Conservation (phyloP, 2,888 invertebrate species). For the Drosophila tanythrix region DNA sequence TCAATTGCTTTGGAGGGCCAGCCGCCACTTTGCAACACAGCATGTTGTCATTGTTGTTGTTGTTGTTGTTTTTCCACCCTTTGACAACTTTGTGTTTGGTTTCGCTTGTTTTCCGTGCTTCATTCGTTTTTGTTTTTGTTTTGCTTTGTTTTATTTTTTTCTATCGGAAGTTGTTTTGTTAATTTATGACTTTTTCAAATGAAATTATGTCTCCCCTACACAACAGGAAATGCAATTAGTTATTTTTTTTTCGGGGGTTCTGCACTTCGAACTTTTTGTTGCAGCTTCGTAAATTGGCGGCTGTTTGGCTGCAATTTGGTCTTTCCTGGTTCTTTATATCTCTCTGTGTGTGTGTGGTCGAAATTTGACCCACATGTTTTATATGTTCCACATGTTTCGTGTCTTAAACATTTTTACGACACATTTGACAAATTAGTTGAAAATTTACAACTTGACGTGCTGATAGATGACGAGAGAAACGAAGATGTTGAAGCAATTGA, state of each 20-base stretch:
- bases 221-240: slow-evolving; percentile 79
- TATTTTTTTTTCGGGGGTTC: slow-evolving; percentile 51
- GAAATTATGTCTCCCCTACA: slow-evolving; percentile 55
- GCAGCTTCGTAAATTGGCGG: slow-evolving; percentile 51
- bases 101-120: slow-evolving; percentile 52
- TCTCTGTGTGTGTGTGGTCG: slow-evolving; percentile 39
- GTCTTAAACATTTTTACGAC: slow-evolving; percentile 58
- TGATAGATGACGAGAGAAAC: slow-evolving; percentile 31
- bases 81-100: slow-evolving; percentile 58
- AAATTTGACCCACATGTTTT: slow-evolving; percentile 55
- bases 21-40: slow-evolving; percentile 37
- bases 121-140: slow-evolving; percentile 49
- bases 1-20: slow-evolving; percentile 36
- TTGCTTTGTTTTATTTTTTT: slow-evolving; percentile 50
- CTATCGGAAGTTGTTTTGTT: slow-evolving; percentile 77
- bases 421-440: slow-evolving; percentile 76
- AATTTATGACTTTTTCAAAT: slow-evolving; percentile 74
- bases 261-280: slow-evolving; percentile 27
- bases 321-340: slow-evolving; percentile 8
- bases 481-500: slow-evolving; percentile 30
- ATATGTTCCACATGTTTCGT: slow-evolving; percentile 21
- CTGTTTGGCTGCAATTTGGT: slow-evolving; percentile 19
- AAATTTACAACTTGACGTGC: slow-evolving; percentile 60
- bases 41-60: slow-evolving; percentile 28
- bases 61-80: slow-evolving; percentile 47